These are phyloP conservation scores for Rhabdomys dilectus DNA, from an alignment of 2,113 vertebrate species.

Conservation along the genomic window DNA sequence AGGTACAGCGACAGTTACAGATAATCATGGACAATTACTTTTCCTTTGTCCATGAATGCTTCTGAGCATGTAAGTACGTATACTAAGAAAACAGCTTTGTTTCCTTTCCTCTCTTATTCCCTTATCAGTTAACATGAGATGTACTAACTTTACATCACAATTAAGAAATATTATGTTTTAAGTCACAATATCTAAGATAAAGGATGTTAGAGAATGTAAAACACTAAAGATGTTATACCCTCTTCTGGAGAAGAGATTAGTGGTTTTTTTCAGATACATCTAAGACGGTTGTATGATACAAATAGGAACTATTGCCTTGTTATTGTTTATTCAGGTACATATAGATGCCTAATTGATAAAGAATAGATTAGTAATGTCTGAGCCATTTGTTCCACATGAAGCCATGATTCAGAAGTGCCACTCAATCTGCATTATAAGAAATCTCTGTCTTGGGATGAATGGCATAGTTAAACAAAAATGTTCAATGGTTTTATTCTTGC, in stretches of 20 bases:
- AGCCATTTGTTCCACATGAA: not conserved
- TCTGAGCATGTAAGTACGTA: not conserved
- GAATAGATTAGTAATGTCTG: not conserved
- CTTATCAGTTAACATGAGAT: not conserved
- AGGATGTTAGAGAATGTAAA: not conserved
- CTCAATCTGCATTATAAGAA: constrained; percentile 48
- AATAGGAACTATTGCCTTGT: not conserved
- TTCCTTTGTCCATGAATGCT: not conserved
- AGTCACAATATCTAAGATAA: not conserved
- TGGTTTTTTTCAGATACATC: not conserved
- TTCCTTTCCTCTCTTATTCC: not conserved
- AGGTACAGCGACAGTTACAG: not conserved
- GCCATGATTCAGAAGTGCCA: not conserved
- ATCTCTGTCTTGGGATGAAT: constrained; percentile 35
- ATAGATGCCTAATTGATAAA: not conserved
- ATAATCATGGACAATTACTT: not conserved
- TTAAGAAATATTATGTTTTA: not conserved
- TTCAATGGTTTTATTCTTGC: constrained; percentile 49
- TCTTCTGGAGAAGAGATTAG: not conserved
- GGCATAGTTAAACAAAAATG: constrained; percentile 56
- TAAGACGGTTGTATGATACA: not conserved
- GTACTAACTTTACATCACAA: not conserved
- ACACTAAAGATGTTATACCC: not conserved
- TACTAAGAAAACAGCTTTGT: not conserved
- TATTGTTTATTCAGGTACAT: not conserved